phyloP scores from a whole-genome alignment of 2,113 vertebrate genomes.

The Leptosomus discolor region DNA sequence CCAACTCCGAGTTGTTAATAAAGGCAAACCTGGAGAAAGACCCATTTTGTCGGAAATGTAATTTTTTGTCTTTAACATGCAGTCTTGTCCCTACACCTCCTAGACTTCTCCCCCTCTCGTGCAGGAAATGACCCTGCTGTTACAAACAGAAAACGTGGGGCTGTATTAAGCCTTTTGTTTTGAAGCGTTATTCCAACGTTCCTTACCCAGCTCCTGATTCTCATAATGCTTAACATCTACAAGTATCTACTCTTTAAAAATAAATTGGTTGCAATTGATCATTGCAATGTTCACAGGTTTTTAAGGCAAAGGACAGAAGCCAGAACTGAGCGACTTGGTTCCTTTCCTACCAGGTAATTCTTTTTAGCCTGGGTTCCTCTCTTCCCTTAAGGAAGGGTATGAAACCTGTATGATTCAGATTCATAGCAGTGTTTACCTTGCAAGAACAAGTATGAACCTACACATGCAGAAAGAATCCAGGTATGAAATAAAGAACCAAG shows the following conservation, averaged over 20 bases:
- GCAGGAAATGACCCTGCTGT: neutral
- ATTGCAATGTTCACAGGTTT: neutral
- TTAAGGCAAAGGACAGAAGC: neutral
- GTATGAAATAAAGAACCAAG: neutral
- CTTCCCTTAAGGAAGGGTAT: neutral
- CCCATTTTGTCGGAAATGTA: too few relatives aligned
- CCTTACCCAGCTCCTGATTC: neutral
- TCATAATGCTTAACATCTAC: neutral
- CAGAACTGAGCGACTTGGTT: neutral
- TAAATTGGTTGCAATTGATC: neutral
- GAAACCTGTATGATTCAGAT: neutral
- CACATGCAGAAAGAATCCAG: neutral
- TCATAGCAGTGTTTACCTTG: neutral
- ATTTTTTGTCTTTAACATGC: too few relatives aligned
- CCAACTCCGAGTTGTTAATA: too few relatives aligned
- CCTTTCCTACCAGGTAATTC: neutral
- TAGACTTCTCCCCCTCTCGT: neutral
- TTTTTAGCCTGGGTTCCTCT: neutral
- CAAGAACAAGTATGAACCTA: neutral
- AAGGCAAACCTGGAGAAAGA: too few relatives aligned
- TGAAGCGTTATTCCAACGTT: neutral
- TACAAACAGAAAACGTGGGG: neutral
- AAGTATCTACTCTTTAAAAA: neutral
- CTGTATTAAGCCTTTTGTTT: neutral
- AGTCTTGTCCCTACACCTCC: neutral